Evolutionary conservation across 1,140 invertebrate genomes (phyloP).

Genomic region (Nylanderia fulva): DNA sequence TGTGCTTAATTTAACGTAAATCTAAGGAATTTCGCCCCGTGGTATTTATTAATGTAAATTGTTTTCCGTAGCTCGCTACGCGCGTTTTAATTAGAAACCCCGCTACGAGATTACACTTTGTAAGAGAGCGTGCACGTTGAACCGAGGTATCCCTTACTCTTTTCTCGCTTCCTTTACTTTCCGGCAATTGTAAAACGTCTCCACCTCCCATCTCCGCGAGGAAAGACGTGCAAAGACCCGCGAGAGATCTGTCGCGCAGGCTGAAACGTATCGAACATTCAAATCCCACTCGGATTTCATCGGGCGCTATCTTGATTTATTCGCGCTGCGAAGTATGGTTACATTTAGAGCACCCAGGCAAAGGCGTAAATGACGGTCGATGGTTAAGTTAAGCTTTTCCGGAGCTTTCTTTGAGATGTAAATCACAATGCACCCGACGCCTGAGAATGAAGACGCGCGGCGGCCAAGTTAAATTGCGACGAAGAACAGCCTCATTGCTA

Average conservation of each 20-base stretch:
- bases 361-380: conserved; percentile 55
- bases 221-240: neutral
- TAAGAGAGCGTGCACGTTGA: too few relatives aligned
- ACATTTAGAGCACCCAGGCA: conserved; percentile 27
- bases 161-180: neutral
- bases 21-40: conserved; percentile 12
- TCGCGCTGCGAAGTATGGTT: conserved; percentile 51
- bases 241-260: neutral
- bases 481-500: conserved; percentile 26
- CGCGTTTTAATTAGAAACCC: conserved; percentile 15
- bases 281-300: conserved; percentile 39
- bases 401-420: conserved; percentile 72
- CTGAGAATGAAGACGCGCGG: conserved; percentile 64
- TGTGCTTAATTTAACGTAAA: conserved; percentile 48
- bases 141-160: neutral
- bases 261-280: conserved; percentile 26
- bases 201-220: too few relatives aligned
- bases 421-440: conserved; percentile 63
- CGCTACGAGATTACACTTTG: neutral
- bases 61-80: conserved; percentile 12
- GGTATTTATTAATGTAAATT: conserved; percentile 54
- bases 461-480: conserved; percentile 70
- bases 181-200: conserved; percentile 32
- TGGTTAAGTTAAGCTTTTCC: conserved; percentile 68
- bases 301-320: conserved; percentile 59